Base-by-base conservation (phyloP, 2,113 vertebrate species). In the Bombycilla garrulus region DNA sequence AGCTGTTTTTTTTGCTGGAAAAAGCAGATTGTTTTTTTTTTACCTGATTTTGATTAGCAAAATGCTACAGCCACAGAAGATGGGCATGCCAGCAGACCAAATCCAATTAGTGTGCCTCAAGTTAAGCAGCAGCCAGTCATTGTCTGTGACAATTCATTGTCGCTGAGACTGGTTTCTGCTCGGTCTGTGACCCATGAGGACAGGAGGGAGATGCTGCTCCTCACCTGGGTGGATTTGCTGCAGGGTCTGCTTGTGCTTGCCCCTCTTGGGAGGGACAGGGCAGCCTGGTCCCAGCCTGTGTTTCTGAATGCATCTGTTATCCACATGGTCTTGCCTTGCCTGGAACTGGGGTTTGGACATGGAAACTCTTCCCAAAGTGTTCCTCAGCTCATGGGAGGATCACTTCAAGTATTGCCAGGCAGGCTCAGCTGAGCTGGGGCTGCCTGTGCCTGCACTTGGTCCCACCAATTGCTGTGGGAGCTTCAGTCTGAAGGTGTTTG, bases 121-220 rank as follows among this genome's bases (percentile, higher is more conserved):
- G 90, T 85, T 96, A 18, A 95, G 81, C 62, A 35, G 50, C 35
- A 47, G 92, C 78, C 65, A 80, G 65, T 97, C 95, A 90, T 86
- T 94, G 86, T 56, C 58, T 21, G 9, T 47, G 61, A 47, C 44
- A 74, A 86, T 66, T 92, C 82, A n/a, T 88, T 79, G 79, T 56
- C 92, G 81, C 66, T 88, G 93, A 82, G 54, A 57, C 64, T 74
- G 95, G 71, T 74, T 81, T 74, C 53, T 95, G 88, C 60, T 74
- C 0, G 0, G 50, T 54, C 81, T 80, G 76, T 62, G 65, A 45
- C 36, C 90, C 0, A 0, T 6, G 40, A 16, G 74, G 76, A n/a
- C 21, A 2, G 3, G 8, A 20, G n/a, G 48, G 28, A n/a, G 42
- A 9, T 4, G 51, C 65, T 45, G 66, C 77, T 89, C 38, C 77